These are phyloP conservation scores for Arvicanthis niloticus DNA, from an alignment of 2,113 vertebrate species.

Conservation along the genomic window DNA sequence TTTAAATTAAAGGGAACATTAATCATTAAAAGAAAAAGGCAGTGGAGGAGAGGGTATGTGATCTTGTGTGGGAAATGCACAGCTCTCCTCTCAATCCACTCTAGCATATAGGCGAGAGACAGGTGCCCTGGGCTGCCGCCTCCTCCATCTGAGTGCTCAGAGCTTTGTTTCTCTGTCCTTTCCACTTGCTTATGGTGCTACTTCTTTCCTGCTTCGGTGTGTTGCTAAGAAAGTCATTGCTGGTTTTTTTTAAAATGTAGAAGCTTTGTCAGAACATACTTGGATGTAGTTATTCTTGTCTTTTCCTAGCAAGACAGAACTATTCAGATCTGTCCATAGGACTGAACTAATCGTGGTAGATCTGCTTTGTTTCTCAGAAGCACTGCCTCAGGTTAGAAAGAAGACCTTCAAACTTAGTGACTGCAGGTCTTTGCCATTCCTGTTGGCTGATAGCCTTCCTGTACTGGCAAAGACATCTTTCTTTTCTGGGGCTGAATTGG, in stretches of 20 bases:
- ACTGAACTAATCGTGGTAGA: slow-evolving; percentile 76
- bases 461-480: fast-evolving
- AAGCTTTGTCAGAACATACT: slow-evolving; percentile 78
- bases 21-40: neutral
- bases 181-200: slow-evolving; percentile 52
- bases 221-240: slow-evolving; percentile 69
- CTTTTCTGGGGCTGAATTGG: neutral
- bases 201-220: slow-evolving; percentile 54
- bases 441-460: slow-evolving; percentile 43
- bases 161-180: slow-evolving; percentile 58
- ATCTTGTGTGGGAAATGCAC: slow-evolving; percentile 84
- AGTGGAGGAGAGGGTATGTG: slow-evolving; percentile 81
- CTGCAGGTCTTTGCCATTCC: slow-evolving; percentile 66
- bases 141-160: neutral
- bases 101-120: slow-evolving; percentile 84
- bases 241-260: slow-evolving; percentile 84
- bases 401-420: slow-evolving; percentile 79
- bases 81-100: slow-evolving; percentile 92
- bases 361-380: slow-evolving; percentile 83
- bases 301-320: slow-evolving; percentile 70
- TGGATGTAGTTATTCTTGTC: slow-evolving; percentile 74
- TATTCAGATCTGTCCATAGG: slow-evolving; percentile 79
- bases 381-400: slow-evolving; percentile 74
- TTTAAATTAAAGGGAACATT: neutral
- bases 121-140: slow-evolving; percentile 60